Evolutionary conservation across 2,797 vertebrate species (phyloP).

Genomic region (Leptodactylus fallax): DNA sequence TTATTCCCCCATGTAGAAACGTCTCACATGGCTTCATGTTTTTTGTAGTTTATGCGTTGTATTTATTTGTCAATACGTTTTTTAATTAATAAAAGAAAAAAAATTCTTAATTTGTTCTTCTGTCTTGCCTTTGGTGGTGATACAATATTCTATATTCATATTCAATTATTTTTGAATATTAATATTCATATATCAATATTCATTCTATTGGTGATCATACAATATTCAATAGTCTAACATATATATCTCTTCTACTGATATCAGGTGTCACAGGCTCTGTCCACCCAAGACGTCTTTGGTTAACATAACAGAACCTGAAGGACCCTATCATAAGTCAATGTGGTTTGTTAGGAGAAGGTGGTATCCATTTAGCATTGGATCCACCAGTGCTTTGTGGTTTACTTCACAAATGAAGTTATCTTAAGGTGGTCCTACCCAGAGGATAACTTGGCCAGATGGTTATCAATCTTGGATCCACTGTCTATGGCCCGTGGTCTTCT

Average conservation of each 20-base stretch:
- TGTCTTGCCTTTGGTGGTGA: neutral
- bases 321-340: neutral
- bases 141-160: too few relatives aligned
- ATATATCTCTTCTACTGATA: neutral
- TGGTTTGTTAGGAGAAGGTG: neutral
- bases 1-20: conserved; percentile 30
- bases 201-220: too few relatives aligned
- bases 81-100: conserved; percentile 52
- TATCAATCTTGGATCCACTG: neutral
- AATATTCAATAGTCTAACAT: neutral
- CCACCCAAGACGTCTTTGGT: too few relatives aligned
- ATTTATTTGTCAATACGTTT: conserved; percentile 65
- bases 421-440: neutral
- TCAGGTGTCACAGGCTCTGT: neutral
- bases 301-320: neutral
- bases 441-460: neutral
- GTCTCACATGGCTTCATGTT: neutral
- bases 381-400: neutral
- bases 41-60: conserved; percentile 34
- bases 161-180: too few relatives aligned
- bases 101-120: neutral
- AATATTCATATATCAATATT: too few relatives aligned
- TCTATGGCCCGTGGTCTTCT: neutral
- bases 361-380: neutral
- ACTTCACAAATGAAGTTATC: neutral